Evolutionary conservation across 1,140 invertebrate genomes (phyloP), one percentile per base, ranked within the genome.

Genomic region (Diabrotica virgifera): DNA sequence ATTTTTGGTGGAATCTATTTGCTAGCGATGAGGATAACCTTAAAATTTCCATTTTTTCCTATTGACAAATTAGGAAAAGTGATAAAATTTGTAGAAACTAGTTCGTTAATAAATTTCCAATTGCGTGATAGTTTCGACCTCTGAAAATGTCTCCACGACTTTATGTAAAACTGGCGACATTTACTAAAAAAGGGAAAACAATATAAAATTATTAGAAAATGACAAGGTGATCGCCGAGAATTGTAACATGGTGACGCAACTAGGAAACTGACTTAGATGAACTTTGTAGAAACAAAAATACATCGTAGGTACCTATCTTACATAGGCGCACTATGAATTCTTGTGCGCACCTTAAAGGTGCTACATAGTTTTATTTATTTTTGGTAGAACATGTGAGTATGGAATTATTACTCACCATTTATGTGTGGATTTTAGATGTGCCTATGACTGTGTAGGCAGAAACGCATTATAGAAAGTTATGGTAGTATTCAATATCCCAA

Each of bases 231-330:
- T 60, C 46, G 35, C 24, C 10, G 14, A 24, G 59, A 60, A 60
- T 60, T 60, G 59, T 60, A 60, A 52, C 59, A 60, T 14, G 40
- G 24, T 60, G 59, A 60, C 59, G 59, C 59, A 60, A 60, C 59
- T 60, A 60, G 59, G 59, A 60, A 60, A 60, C 9, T 10, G 9
- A n/a, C n/a, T 52, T 7, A 60, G 46, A 0, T 60, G 40, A 52
- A 60, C n/a, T 58, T 36, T 24, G 35, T 14, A 58, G n/a, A 46
- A 10, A 46, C 40, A n/a, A 46, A 46, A 10, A 46, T n/a, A 6
- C n/a, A 8, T n/a, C 8, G n/a, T 6, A 46, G 6, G 11, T 11
- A 3, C 4, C 8, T 46, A n/a, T 8, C 40, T 8, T 46, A 46
- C 8, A 46, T 3, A 46, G n/a, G n/a, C 8, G n/a, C 8, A 10